Conservation (phyloP, 2,113 vertebrate species). For the Parotia lawesii region DNA sequence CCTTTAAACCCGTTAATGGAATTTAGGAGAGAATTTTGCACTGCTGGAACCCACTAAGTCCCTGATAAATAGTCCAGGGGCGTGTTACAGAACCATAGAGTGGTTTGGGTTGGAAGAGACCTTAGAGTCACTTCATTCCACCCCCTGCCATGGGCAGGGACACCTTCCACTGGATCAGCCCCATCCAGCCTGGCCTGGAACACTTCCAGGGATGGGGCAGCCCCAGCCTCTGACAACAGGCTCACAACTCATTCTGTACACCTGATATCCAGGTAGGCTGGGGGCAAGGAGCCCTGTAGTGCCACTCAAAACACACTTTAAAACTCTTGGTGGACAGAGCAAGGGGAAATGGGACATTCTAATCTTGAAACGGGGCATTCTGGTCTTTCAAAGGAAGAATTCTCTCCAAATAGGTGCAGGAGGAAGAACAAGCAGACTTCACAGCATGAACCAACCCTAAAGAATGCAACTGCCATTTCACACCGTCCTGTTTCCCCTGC, state of each 20-base stretch:
- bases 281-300: neutral
- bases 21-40: neutral
- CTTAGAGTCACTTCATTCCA: neutral
- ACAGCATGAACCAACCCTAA: neutral
- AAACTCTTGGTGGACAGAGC: neutral
- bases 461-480: neutral
- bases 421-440: neutral
- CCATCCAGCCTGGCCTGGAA: neutral
- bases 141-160: neutral
- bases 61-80: neutral
- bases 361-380: neutral
- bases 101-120: neutral
- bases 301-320: neutral
- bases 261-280: neutral
- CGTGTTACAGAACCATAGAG: rapidly evolving
- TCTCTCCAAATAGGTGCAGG: neutral
- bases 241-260: neutral
- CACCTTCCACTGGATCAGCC: neutral
- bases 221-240: neutral
- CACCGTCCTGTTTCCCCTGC: neutral
- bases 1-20: neutral
- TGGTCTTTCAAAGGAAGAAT: neutral
- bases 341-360: neutral
- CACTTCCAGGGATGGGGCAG: neutral
- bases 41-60: neutral